These are phyloP conservation scores for Theristicus caerulescens DNA, from an alignment of 2,113 vertebrate species.

Conservation along the genomic window DNA sequence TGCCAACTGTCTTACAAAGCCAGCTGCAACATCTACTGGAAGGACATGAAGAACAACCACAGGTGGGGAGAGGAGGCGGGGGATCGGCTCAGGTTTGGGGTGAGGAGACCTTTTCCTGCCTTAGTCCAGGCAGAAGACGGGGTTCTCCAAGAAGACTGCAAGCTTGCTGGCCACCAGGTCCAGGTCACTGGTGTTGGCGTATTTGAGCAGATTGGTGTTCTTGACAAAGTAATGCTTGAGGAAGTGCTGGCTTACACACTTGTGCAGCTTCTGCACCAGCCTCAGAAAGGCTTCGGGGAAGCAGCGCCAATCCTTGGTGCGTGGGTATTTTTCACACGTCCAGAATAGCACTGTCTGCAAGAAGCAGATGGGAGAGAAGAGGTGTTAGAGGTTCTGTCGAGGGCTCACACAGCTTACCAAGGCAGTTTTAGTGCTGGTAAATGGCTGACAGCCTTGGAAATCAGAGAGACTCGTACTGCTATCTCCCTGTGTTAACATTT, in stretches of 20 bases:
- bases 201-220: conserved; percentile 81
- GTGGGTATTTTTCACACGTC: conserved; percentile 85
- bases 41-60: not conserved
- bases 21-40: conserved; percentile 22
- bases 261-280: conserved; percentile 79
- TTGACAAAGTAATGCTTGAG: conserved; percentile 81
- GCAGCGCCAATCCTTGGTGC: conserved; percentile 75
- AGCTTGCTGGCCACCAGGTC: conserved; percentile 78
- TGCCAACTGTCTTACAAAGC: conserved; percentile 13
- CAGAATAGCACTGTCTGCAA: conserved; percentile 83
- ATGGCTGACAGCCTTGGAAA: conserved; percentile 28
- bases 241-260: conserved; percentile 81
- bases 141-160: conserved; percentile 76
- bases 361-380: conserved; percentile 43
- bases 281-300: conserved; percentile 74
- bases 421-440: conserved; percentile 11
- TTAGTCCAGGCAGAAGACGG: conserved; percentile 63
- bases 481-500: not conserved
- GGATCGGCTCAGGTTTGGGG: not conserved
- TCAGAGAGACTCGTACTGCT: not conserved
- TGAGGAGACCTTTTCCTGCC: not conserved
- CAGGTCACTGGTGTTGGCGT: conserved; percentile 74
- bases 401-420: conserved; percentile 46
- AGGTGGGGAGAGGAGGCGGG: not conserved
- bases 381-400: conserved; percentile 58